Evolutionary conservation across 1,140 invertebrate species (phyloP).

Genomic region (Luehdorfia chinensis): DNA sequence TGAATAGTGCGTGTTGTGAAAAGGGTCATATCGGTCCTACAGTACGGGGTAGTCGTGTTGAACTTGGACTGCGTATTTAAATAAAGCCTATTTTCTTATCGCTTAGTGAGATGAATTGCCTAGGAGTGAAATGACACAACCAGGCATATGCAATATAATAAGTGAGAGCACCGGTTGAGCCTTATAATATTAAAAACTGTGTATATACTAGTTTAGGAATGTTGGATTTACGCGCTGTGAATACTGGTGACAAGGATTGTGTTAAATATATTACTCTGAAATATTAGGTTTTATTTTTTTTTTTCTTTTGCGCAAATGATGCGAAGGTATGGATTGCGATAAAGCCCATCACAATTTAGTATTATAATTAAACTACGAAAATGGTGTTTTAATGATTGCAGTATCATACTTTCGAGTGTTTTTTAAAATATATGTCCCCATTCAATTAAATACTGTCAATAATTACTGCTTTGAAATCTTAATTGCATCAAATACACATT

Average conservation of each 20-base stretch:
- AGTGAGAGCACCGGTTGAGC: conserved; percentile 65
- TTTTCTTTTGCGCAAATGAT: conserved; percentile 65
- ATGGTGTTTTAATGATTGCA: too few species aligned
- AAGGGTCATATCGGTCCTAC: conserved; percentile 20
- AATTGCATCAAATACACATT: too few species aligned
- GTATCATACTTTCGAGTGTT: too few species aligned
- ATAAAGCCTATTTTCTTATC: conserved; percentile 37
- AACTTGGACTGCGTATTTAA: conserved; percentile 29
- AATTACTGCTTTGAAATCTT: too few species aligned
- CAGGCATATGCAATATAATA: conserved; percentile 39
- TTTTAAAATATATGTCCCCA: too few species aligned
- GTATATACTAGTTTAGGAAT: conserved; percentile 63
- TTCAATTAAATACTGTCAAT: too few species aligned
- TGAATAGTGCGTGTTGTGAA: conserved; percentile 18
- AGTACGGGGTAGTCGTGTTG: conserved; percentile 25
- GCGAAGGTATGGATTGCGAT: conserved; percentile 24
- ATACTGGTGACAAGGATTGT: conserved; percentile 39
- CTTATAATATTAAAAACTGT: conserved; percentile 64
- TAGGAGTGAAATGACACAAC: conserved; percentile 16
- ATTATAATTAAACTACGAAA: conserved; percentile 12
- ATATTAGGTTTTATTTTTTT: conserved; percentile 37
- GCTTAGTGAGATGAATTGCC: conserved; percentile 33
- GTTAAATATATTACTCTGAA: conserved; percentile 48
- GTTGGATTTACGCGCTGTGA: conserved; percentile 50
- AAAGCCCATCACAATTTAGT: background rate